Evolutionary conservation across 1,140 invertebrate genomes (phyloP).

Genomic region (Dolichoris vasculosae): DNA sequence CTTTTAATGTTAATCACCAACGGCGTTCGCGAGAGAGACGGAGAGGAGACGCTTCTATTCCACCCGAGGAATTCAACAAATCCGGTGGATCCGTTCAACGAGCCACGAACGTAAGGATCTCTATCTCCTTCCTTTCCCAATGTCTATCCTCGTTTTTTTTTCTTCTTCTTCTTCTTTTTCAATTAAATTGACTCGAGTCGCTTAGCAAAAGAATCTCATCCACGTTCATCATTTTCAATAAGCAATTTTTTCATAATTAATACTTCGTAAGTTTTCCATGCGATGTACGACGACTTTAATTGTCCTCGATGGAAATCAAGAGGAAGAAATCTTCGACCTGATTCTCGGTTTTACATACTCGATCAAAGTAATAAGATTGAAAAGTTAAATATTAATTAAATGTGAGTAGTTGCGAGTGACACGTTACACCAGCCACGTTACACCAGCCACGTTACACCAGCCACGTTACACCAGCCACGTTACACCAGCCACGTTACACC

Average conservation of each 20-base stretch:
- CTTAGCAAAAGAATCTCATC: neutral
- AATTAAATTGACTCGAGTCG: neutral
- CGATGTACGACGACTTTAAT: neutral
- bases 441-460: too few relatives aligned
- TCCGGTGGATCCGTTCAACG: neutral
- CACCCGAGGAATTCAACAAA: conserved; percentile 35
- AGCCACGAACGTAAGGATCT: neutral
- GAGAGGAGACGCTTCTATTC: conserved; percentile 6
- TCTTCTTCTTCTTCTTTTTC: neutral
- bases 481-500: too few relatives aligned
- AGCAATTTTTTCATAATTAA: neutral
- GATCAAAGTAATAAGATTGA: neutral
- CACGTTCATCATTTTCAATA: neutral
- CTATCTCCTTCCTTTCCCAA: neutral
- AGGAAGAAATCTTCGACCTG: neutral
- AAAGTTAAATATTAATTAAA: neutral
- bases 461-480: too few relatives aligned
- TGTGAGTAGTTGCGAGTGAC: too few relatives aligned
- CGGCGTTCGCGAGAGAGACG: neutral
- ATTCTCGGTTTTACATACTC: neutral
- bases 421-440: too few relatives aligned
- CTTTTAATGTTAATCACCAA: conserved; percentile 46
- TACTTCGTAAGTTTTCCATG: neutral
- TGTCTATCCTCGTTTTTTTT: neutral
- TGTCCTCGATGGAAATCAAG: neutral